Conservation (phyloP, 2,888 invertebrate genomes). For the Corythucha ciliata region DNA sequence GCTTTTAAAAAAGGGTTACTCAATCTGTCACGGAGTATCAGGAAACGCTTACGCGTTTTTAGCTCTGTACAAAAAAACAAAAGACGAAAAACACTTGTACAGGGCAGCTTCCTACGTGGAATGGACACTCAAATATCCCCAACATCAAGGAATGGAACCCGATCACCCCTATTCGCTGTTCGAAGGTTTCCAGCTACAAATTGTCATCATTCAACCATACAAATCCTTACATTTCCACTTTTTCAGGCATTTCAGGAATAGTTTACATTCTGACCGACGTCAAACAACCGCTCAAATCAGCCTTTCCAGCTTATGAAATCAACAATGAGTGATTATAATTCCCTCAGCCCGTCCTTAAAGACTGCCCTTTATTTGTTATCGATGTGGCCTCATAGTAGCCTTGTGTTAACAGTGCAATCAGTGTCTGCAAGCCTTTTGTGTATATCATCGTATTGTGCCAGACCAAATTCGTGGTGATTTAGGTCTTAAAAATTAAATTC, state of each 20-base stretch:
- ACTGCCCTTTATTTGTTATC: too few relatives aligned
- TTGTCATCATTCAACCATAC: not conserved
- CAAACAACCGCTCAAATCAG: constrained; percentile 52
- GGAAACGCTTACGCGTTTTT: constrained; percentile 82
- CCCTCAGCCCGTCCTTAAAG: too few relatives aligned
- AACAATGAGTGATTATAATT: too few relatives aligned
- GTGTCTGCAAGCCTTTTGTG: too few relatives aligned
- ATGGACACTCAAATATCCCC: constrained; percentile 67
- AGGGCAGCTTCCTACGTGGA: constrained; percentile 69
- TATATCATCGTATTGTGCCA: too few relatives aligned
- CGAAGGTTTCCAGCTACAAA: constrained; percentile 52
- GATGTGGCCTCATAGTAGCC: too few relatives aligned
- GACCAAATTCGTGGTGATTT: too few relatives aligned
- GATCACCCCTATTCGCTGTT: constrained; percentile 75
- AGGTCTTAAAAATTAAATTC: too few relatives aligned
- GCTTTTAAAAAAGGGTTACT: constrained; percentile 70
- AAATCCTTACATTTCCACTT: constrained; percentile 17
- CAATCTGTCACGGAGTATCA: constrained; percentile 78
- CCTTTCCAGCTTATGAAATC: too few relatives aligned
- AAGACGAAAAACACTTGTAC: constrained; percentile 55
- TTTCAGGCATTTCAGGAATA: constrained; percentile 57
- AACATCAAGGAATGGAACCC: constrained; percentile 51
- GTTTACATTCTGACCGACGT: constrained; percentile 66
- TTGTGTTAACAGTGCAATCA: too few relatives aligned
- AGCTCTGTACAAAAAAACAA: constrained; percentile 64